Evolutionary conservation across 2,113 vertebrate species (phyloP).

Genomic region (Sminthopsis crassicaudata): DNA sequence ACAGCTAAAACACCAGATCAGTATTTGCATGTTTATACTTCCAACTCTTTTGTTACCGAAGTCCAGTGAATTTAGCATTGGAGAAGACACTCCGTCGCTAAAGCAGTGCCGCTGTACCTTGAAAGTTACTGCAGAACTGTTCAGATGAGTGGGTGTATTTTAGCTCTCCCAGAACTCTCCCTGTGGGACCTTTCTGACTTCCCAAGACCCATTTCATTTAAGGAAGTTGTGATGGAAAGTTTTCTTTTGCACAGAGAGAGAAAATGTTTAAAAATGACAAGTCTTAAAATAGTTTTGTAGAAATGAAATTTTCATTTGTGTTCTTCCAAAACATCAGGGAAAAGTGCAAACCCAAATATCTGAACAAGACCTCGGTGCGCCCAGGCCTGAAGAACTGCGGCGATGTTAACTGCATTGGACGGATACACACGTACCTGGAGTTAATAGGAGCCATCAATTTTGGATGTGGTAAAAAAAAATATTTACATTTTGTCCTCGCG

Average conservation of each 20-base stretch:
- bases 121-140: constrained; percentile 15
- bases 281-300: constrained; percentile 53
- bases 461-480: constrained; percentile 91
- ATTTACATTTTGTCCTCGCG: constrained; percentile 55
- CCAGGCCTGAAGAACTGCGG: constrained; percentile 98
- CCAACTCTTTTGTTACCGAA: constrained; percentile 38
- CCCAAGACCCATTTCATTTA: constrained; percentile 38
- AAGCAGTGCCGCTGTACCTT: constrained; percentile 16
- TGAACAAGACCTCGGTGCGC: constrained; percentile 98
- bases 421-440: constrained; percentile 98
- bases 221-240: constrained; percentile 13
- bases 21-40: constrained; percentile 37
- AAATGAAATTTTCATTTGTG: constrained; percentile 58
- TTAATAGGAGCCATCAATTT: constrained; percentile 98
- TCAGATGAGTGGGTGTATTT: not conserved
- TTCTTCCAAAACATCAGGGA: constrained; percentile 84
- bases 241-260: constrained; percentile 36
- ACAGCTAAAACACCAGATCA: constrained; percentile 32
- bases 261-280: constrained; percentile 49
- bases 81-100: constrained; percentile 47
- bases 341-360: constrained; percentile 93
- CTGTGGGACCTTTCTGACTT: not conserved
- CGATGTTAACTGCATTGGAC: constrained; percentile 98
- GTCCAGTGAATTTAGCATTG: constrained; percentile 41
- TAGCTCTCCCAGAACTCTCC: not conserved